Base-by-base conservation (phyloP, 2,113 vertebrate species). In the Tupaia chinensis region DNA sequence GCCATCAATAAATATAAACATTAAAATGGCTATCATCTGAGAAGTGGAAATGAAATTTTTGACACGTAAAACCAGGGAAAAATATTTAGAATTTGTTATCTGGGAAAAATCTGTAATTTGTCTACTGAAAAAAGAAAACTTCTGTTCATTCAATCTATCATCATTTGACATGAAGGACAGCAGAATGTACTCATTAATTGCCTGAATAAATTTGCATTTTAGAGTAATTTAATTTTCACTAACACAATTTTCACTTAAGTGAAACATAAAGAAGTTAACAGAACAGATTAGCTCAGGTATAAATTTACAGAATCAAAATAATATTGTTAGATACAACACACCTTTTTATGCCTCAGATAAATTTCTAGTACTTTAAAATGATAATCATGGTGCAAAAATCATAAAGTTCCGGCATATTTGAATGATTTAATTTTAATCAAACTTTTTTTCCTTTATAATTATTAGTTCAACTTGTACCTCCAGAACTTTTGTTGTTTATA, bases 131-230 rank as follows among this genome's bases (percentile, higher is more conserved):
- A 91, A 80, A 80, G 27, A 14, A 72, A 92, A 89, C 86, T 12
- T 53, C 32, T 78, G 85, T 83, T 95, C 83, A 92, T 92, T 97
- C 79, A 95, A 70, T 87, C 66, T 74, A 82, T 93, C 76, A 85
- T 93, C 68, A 95, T 95, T 97, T 96, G 85, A 94, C 73, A 82
- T 68, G 83, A 97, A 90, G 78, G 88, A 74, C 60, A 96, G 29
- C 58, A 95, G 94, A 96, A 97, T 94, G 29, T 11, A 78, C 20
- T 95, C 84, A 95, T 97, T 92, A 97, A 89, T 85, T 95, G 60
- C 72, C 22, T 95, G 93, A 97, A 95, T 96, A 95, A 95, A 97
- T 95, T 95, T 97, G 54, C 78, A 92, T 96, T 93, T 96, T 91
- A 84, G 32, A 94, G 66, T 82, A 91, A 92, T 95, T 97, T 95